Conservation (phyloP, 2,113 vertebrate species). For the Tautogolabrus adspersus region DNA sequence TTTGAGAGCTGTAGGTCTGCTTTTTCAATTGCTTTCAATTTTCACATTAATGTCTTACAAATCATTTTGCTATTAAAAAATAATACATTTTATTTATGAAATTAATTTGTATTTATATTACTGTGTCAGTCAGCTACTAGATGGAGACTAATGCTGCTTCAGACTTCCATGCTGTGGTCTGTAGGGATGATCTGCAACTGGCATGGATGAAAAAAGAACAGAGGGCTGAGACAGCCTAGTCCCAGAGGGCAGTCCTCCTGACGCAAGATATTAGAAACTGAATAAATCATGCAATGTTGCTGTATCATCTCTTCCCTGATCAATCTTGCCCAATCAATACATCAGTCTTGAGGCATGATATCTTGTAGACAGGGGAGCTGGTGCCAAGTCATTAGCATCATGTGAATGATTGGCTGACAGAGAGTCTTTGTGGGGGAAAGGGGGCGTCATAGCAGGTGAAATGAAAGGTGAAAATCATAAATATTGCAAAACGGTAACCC, state of each 20-base stretch:
- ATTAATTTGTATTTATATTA: no score
- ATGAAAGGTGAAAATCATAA: conserved; percentile 55
- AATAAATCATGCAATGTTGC: conserved; percentile 84
- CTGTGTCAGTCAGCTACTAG: no score
- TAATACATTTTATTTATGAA: no score
- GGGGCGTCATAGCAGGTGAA: conserved; percentile 46
- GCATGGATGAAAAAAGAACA: conserved; percentile 70
- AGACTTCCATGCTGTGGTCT: conserved; percentile 43
- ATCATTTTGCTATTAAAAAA: no score
- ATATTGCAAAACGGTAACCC: conserved; percentile 59
- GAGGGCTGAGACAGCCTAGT: conserved; percentile 34
- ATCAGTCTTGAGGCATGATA: conserved; percentile 78
- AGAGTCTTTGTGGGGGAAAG: conserved; percentile 23
- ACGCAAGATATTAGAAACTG: conserved; percentile 75
- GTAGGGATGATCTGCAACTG: conserved; percentile 54
- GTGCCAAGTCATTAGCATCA: conserved; percentile 78
- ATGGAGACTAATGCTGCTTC: conserved; percentile 22
- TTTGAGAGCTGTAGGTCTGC: no score
- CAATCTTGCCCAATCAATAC: conserved; percentile 82
- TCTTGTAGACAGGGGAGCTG: conserved; percentile 65
- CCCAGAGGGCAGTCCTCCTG: conserved; percentile 62
- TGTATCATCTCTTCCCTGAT: conserved; percentile 82
- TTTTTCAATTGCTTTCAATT: no score
- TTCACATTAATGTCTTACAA: no score
- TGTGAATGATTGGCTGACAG: conserved; percentile 74